Conservation (phyloP, 1,140 invertebrate species). For the Saccostrea echinata region DNA sequence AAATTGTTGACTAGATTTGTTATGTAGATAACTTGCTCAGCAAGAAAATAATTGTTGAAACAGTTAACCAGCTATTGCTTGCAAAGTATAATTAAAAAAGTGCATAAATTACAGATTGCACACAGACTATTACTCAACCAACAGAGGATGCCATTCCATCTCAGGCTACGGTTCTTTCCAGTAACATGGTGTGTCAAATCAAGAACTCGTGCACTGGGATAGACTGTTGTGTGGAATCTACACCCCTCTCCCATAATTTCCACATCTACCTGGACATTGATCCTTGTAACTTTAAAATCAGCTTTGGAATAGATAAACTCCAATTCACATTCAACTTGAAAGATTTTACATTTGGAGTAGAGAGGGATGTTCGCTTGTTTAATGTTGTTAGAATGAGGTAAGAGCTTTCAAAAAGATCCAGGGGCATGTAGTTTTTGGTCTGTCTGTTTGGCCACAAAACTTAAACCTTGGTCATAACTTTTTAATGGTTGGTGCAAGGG, state of each 20-base stretch:
- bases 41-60: too few relatives aligned
- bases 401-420: neutral
- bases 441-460: too few relatives aligned
- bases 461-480: neutral
- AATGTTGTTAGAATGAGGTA: slow-evolving; percentile 42
- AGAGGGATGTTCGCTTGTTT: slow-evolving; percentile 8
- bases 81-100: too few relatives aligned
- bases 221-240: neutral
- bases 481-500: neutral
- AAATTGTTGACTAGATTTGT: too few relatives aligned
- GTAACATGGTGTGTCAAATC: slow-evolving; percentile 19
- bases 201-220: slow-evolving; percentile 13
- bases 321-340: slow-evolving; percentile 35
- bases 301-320: slow-evolving; percentile 38
- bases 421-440: neutral
- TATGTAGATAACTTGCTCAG: too few relatives aligned
- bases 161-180: slow-evolving; percentile 4
- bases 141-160: neutral
- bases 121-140: neutral
- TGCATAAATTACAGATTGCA: neutral
- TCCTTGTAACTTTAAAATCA: slow-evolving; percentile 19
- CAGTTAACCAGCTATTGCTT: too few relatives aligned
- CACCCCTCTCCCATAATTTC: slow-evolving; percentile 14
- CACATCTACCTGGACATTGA: slow-evolving; percentile 26
- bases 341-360: slow-evolving; percentile 21